These are phyloP conservation scores for Drosophila insularis DNA, from an alignment of 1,140 invertebrate genomes.

Conservation along the genomic window DNA sequence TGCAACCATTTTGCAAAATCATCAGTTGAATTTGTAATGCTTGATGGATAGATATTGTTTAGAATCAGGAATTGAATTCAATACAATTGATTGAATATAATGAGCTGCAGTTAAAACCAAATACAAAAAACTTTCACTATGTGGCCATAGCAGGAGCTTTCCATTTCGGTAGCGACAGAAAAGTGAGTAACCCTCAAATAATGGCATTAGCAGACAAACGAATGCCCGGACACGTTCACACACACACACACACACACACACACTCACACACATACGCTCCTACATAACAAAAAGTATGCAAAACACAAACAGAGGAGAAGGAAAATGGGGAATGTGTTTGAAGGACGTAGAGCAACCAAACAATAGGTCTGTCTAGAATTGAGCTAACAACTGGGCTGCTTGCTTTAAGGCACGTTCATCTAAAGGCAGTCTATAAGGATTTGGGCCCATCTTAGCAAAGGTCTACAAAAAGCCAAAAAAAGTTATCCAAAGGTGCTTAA, in stretches of 20 bases:
- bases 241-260: neutral
- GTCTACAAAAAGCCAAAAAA: too few relatives aligned
- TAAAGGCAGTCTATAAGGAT: neutral
- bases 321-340: neutral
- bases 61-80: neutral
- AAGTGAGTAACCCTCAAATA: conserved; percentile 36
- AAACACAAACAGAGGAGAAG: conserved; percentile 8
- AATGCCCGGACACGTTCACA: conserved; percentile 63
- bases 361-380: conserved; percentile 47
- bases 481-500: too few relatives aligned
- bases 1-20: neutral
- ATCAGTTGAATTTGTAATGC: conserved; percentile 3
- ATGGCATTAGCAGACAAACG: conserved; percentile 61
- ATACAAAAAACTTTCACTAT: conserved; percentile 63
- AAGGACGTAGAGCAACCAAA: conserved; percentile 41
- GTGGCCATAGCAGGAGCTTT: conserved; percentile 46
- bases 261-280: neutral
- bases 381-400: conserved; percentile 35
- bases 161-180: conserved; percentile 52
- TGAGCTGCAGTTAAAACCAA: neutral
- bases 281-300: conserved; percentile 43
- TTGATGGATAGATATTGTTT: conserved; percentile 8
- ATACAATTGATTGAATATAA: conserved; percentile 19
- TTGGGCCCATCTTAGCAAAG: conserved; percentile 1
- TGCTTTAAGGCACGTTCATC: conserved; percentile 34